A percentile compares a stretch with the other conserved stretches of the same genome.
Evolutionary conservation across 2,888 invertebrate species (phyloP).

Genomic region (Lutraria lutraria): DNA sequence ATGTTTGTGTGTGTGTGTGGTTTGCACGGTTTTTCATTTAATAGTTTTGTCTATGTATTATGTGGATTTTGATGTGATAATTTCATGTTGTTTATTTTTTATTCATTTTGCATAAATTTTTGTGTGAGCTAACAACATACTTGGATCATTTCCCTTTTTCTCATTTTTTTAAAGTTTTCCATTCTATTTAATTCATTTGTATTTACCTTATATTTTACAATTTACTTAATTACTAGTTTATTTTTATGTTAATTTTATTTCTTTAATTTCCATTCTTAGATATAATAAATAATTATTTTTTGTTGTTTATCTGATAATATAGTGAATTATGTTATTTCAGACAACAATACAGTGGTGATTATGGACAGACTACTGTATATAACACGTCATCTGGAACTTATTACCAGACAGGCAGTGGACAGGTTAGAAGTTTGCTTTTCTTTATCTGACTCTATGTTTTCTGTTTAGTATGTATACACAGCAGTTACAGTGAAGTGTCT

Average conservation of each 20-base stretch:
- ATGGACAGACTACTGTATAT: conserved; percentile 88
- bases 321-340: conserved; percentile 62
- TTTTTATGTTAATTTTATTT: not conserved
- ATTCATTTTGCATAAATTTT: no score
- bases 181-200: no score
- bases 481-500: no score
- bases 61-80: not conserved
- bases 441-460: no score
- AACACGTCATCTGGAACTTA: conserved; percentile 90
- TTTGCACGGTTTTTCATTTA: not conserved
- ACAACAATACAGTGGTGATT: conserved; percentile 82
- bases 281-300: not conserved
- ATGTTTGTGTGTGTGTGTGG: not conserved
- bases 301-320: not conserved
- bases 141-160: conserved; percentile 8
- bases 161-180: no score
- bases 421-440: conserved; percentile 87
- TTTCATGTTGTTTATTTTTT: not conserved
- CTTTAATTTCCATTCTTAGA: not conserved
- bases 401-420: conserved; percentile 91
- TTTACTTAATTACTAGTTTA: not conserved
- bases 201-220: not conserved
- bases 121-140: conserved; percentile 6
- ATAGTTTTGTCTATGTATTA: not conserved
- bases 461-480: no score